Percentiles rank a stretch among this genome's conserved stretches.
phyloP scores from a whole-genome alignment of 2,113 vertebrate species.

The Psammodynastes pulverulentus region DNA sequence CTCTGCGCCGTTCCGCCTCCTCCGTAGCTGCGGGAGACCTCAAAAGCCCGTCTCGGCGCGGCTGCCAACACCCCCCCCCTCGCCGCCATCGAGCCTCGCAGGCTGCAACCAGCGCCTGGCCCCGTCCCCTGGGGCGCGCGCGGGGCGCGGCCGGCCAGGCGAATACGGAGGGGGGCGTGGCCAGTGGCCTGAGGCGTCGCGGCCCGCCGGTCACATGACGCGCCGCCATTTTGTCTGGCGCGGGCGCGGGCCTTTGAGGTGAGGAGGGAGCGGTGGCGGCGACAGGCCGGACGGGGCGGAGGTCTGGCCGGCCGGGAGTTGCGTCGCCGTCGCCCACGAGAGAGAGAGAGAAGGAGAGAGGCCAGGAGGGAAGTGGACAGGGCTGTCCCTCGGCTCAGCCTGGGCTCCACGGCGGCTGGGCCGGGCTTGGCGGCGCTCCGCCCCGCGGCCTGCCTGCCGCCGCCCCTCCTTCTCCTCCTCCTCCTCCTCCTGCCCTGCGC shows the following conservation, averaged over 20 bases:
- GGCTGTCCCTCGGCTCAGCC: not conserved
- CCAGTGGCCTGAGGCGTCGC: not conserved
- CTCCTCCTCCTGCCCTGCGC: not conserved
- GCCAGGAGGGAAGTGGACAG: not conserved
- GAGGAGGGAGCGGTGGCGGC: not conserved
- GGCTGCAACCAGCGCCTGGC: not conserved
- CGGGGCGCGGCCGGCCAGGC: not conserved
- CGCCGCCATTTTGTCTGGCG: constrained; percentile 63
- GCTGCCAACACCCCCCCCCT: fast-evolving
- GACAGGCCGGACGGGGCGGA: not conserved
- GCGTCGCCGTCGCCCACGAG: not conserved
- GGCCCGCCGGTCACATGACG: constrained; percentile 21
- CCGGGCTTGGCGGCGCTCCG: not conserved
- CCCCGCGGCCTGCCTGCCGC: not conserved
- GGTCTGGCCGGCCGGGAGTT: not conserved
- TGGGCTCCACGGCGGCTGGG: not conserved
- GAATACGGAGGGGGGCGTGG: not conserved
- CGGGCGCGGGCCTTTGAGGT: constrained; percentile 22
- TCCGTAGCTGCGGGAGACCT: not conserved
- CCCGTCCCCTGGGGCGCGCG: not conserved
- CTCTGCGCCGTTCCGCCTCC: not conserved
- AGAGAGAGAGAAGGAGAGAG: not conserved
- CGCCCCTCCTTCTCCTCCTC: not conserved
- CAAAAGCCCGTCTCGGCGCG: not conserved
- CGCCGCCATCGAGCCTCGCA: not conserved